Conservation (phyloP, 2,797 vertebrate species). For the Eurystomus glaucurus region DNA sequence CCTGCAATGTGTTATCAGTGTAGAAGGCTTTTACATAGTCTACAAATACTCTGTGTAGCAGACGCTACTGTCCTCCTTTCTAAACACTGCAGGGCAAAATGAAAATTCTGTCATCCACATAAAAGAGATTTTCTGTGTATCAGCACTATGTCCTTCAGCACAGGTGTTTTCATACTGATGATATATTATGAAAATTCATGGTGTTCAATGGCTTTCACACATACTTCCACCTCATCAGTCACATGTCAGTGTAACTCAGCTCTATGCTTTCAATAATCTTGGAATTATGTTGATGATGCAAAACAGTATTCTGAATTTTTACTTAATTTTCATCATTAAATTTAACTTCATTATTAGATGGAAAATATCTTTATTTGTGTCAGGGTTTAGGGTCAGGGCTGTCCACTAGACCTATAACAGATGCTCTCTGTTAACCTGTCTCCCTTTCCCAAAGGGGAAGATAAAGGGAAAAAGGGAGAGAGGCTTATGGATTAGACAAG, state of each 20-base stretch:
- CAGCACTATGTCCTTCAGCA: slow-evolving; percentile 66
- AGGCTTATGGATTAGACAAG: too few relatives aligned
- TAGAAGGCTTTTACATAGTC: neutral
- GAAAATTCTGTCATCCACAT: slow-evolving; percentile 40
- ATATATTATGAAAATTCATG: slow-evolving; percentile 76
- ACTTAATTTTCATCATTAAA: slow-evolving; percentile 15
- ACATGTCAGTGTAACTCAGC: slow-evolving; percentile 75
- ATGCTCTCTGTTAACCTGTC: too few relatives aligned
- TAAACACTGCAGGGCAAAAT: neutral
- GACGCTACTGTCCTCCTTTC: neutral
- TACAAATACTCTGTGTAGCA: neutral
- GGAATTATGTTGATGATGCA: slow-evolving; percentile 66
- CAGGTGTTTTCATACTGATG: slow-evolving; percentile 82
- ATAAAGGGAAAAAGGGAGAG: too few relatives aligned
- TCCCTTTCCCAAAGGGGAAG: too few relatives aligned
- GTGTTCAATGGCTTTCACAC: slow-evolving; percentile 78
- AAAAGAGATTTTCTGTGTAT: slow-evolving; percentile 62
- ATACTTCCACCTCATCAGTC: slow-evolving; percentile 83
- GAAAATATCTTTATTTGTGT: neutral
- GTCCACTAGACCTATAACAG: too few relatives aligned
- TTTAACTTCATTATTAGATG: slow-evolving; percentile 39
- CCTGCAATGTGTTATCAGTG: neutral
- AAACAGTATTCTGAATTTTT: slow-evolving; percentile 55
- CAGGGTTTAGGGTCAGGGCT: too few relatives aligned
- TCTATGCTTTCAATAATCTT: slow-evolving; percentile 50